A percentile compares a stretch with the other conserved stretches of the same genome.
Evolutionary conservation across 2,888 invertebrate species (phyloP).

Genomic region (Drosophila maculinotata): DNA sequence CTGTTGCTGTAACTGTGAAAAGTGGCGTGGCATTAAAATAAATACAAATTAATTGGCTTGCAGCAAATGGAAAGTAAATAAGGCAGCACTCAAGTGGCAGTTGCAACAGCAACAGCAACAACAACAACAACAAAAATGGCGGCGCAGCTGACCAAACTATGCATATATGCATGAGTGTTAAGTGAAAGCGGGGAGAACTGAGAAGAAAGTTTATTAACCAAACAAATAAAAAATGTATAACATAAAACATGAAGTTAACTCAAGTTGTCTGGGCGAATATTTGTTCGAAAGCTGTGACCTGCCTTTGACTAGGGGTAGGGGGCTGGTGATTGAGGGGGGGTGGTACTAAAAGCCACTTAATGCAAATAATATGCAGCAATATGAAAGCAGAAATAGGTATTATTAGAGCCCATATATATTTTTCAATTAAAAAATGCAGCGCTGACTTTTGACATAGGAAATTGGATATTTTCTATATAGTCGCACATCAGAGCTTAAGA

Average conservation of each 20-base stretch:
- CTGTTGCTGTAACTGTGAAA: too few relatives aligned
- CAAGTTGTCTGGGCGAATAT: conserved; percentile 34
- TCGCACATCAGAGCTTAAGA: background rate
- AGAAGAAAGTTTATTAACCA: conserved; percentile 42
- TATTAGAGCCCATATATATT: background rate
- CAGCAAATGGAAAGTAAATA: conserved; percentile 54
- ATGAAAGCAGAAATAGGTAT: too few relatives aligned
- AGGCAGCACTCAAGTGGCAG: conserved; percentile 32
- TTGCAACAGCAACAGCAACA: conserved; percentile 5
- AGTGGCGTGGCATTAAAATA: conserved; percentile 66
- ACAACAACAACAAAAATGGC: background rate
- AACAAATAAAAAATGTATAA: conserved; percentile 22
- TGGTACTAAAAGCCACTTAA: background rate
- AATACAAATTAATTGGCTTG: conserved; percentile 78
- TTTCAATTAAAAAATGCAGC: background rate
- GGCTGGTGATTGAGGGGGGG: background rate
- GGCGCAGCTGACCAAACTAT: conserved; percentile 48
- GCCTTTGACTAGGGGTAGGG: background rate
- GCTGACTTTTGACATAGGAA: background rate
- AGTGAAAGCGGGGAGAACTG: too few relatives aligned
- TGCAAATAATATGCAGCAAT: too few relatives aligned
- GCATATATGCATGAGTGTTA: conserved; percentile 20
- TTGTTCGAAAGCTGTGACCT: conserved; percentile 19
- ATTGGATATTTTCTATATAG: background rate
- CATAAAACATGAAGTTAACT: conserved; percentile 29